Evolutionary conservation across 1,140 invertebrate species (phyloP).

Genomic region (Hirudo medicinalis): DNA sequence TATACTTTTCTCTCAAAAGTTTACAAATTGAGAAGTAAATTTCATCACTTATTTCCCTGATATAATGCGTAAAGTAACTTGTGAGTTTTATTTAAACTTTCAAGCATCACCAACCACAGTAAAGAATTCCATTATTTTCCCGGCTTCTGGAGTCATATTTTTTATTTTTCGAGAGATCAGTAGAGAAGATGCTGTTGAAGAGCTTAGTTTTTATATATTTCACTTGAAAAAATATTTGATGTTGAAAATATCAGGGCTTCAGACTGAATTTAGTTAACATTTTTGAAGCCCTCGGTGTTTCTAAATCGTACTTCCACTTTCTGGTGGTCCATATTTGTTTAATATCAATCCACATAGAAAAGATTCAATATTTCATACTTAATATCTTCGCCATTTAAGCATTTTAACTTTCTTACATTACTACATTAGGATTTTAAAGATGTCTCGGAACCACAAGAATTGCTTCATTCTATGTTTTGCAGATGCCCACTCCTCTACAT

Average conservation of each 20-base stretch:
- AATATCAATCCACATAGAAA: neutral
- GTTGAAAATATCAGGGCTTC: neutral
- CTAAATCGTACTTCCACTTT: neutral
- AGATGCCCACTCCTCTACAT: neutral
- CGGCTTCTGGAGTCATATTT: slow-evolving; percentile 6
- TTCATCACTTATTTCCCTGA: neutral
- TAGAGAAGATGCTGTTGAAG: too few species aligned
- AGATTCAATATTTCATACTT: neutral
- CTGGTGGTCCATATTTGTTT: neutral
- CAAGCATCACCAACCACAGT: neutral
- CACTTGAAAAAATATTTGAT: too few species aligned
- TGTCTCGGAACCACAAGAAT: neutral
- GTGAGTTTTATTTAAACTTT: neutral
- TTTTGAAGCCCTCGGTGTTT: neutral
- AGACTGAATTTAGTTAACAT: neutral
- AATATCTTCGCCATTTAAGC: neutral
- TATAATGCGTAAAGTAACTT: neutral
- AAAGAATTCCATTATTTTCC: slow-evolving; percentile 8
- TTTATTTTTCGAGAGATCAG: too few species aligned
- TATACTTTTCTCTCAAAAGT: neutral
- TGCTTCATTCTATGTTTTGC: neutral
- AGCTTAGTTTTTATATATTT: too few species aligned
- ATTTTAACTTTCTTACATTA: neutral
- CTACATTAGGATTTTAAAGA: neutral
- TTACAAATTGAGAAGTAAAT: slow-evolving; percentile 7